Conservation (phyloP, 35 echinoderm and acorn worm species). For the Ophioderma brevispina region DNA sequence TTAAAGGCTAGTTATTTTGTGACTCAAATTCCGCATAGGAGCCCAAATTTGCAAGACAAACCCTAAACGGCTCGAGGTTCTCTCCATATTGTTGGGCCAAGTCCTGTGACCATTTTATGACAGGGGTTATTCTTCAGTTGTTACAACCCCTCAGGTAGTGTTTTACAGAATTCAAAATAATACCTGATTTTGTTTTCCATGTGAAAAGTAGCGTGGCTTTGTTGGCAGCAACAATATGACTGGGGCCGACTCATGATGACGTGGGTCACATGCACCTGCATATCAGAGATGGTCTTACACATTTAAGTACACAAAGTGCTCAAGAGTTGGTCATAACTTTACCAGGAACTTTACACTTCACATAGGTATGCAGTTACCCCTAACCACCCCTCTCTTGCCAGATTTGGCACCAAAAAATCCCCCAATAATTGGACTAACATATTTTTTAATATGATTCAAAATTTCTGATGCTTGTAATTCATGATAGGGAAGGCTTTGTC, state of each 20-base stretch:
- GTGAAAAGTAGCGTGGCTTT: not conserved
- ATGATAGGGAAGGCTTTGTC: too few relatives aligned
- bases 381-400: too few relatives aligned
- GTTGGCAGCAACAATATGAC: not conserved
- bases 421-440: too few relatives aligned
- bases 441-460: too few relatives aligned
- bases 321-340: too few relatives aligned
- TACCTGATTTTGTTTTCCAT: not conserved
- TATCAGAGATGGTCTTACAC: too few relatives aligned
- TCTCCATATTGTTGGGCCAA: not conserved
- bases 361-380: too few relatives aligned
- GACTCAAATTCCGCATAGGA: not conserved
- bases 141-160: not conserved
- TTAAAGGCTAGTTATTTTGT: slow-evolving; percentile 10
- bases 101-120: not conserved
- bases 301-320: too few relatives aligned
- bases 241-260: not conserved
- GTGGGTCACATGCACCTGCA: not conserved
- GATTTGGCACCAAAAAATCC: too few relatives aligned
- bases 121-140: not conserved
- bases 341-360: too few relatives aligned
- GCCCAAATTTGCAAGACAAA: not conserved
- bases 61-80: not conserved
- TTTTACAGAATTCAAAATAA: not conserved
- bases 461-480: too few relatives aligned